Percentiles rank a stretch among this genome's conserved stretches.
phyloP scores from a whole-genome alignment of 2,888 invertebrate species.

The Scaptodrosophila latifasciaeformis region DNA sequence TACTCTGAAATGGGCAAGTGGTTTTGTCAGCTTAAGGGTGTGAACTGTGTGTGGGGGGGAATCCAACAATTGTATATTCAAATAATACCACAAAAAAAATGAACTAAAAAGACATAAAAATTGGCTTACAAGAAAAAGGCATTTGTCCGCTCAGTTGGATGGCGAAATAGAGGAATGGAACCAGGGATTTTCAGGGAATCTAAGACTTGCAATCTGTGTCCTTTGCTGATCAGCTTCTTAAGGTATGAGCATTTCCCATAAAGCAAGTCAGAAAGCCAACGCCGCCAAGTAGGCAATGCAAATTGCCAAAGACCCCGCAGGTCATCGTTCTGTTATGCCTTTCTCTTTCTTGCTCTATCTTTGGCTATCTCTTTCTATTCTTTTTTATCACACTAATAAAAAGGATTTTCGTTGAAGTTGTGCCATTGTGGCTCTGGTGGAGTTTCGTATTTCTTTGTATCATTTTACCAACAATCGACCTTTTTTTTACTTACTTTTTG shows the following conservation, averaged over 20 bases:
- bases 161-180: no score
- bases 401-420: slow-evolving; percentile 58
- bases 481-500: slow-evolving; percentile 18
- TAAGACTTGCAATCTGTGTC: no score
- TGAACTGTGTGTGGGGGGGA: not conserved
- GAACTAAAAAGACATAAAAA: slow-evolving; percentile 26
- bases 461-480: slow-evolving; percentile 41
- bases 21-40: slow-evolving; percentile 6
- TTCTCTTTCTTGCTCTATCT: slow-evolving; percentile 14
- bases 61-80: not conserved
- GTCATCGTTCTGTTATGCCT: not conserved
- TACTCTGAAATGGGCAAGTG: slow-evolving; percentile 2
- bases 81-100: not conserved
- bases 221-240: no score
- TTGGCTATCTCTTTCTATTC: slow-evolving; percentile 17
- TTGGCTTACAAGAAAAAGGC: slow-evolving; percentile 44
- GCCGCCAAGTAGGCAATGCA: slow-evolving; percentile 62
- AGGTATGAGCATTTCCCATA: no score
- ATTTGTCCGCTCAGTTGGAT: slow-evolving; percentile 58
- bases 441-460: slow-evolving; percentile 55
- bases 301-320: slow-evolving; percentile 23
- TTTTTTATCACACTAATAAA: slow-evolving; percentile 59
- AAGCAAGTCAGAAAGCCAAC: slow-evolving; percentile 22
- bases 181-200: no score
- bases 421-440: slow-evolving; percentile 16